Conservation (phyloP, 2,888 invertebrate genomes). For the Pristionchus maxplancki region DNA sequence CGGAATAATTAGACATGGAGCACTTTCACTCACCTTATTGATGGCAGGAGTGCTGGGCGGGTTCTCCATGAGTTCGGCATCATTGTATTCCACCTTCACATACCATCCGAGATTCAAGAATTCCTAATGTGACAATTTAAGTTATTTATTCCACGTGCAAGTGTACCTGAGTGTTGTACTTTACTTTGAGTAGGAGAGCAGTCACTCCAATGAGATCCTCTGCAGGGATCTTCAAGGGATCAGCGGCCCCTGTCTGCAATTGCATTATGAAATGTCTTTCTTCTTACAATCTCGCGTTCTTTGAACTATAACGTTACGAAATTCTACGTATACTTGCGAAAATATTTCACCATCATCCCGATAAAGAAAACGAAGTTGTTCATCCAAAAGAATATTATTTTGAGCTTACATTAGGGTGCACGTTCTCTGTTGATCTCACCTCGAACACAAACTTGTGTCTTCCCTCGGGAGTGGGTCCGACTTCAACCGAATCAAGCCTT, state of each 20-base stretch:
- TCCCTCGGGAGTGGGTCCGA: conserved; percentile 97
- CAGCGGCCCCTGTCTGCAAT: conserved; percentile 91
- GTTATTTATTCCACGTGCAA: background rate
- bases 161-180: conserved; percentile 71
- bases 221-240: conserved; percentile 92
- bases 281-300: background rate
- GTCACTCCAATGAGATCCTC: conserved; percentile 98
- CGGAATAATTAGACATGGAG: too few species aligned
- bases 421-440: too few species aligned
- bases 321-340: background rate
- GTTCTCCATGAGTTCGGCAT: conserved; percentile 93
- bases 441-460: conserved; percentile 95
- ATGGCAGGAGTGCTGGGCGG: conserved; percentile 93
- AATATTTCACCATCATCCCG: background rate
- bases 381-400: too few species aligned
- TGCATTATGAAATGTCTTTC: background rate
- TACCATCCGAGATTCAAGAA: conserved; percentile 98
- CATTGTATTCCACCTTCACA: conserved; percentile 96
- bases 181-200: conserved; percentile 93
- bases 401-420: too few species aligned
- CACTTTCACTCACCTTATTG: conserved; percentile 88
- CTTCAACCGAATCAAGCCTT: conserved; percentile 95
- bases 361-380: too few species aligned
- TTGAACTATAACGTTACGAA: conserved; percentile 3
- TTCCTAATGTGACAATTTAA: conserved; percentile 80